phyloP scores from a whole-genome alignment of 2,797 vertebrate species.

The Helostoma temminkii region DNA sequence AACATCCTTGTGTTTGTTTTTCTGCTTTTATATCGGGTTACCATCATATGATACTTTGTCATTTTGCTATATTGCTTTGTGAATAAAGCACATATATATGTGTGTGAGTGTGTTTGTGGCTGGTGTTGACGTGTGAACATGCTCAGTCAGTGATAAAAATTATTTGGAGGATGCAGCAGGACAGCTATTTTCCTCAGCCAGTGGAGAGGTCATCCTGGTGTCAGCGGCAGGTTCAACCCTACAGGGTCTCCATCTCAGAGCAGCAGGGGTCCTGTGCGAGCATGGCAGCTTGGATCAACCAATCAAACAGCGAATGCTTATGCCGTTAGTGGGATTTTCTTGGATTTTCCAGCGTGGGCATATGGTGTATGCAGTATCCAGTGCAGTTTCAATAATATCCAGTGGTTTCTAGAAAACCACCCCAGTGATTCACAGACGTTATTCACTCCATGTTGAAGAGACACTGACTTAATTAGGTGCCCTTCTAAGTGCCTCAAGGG shows the following conservation, averaged over 20 bases:
- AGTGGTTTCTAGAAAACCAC: not conserved
- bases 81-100: not conserved
- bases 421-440: not conserved
- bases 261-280: constrained; percentile 23
- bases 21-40: not conserved
- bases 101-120: not conserved
- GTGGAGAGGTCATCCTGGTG: constrained; percentile 14
- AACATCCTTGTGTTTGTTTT: not conserved
- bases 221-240: constrained; percentile 17
- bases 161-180: constrained; percentile 34
- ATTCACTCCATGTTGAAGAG: not conserved
- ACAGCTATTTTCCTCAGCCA: constrained; percentile 20
- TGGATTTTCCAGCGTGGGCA: too few species aligned
- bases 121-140: not conserved
- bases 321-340: not conserved
- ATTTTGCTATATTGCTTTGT: not conserved
- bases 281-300: not conserved
- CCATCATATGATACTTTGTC: not conserved
- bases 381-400: not conserved
- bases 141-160: not conserved
- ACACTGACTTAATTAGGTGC: not conserved
- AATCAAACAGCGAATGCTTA: not conserved
- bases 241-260: constrained; percentile 9
- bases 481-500: not conserved
- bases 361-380: not conserved